Base-by-base conservation (phyloP, 2,888 invertebrate genomes). In the Zootermopsis nevadensis region DNA sequence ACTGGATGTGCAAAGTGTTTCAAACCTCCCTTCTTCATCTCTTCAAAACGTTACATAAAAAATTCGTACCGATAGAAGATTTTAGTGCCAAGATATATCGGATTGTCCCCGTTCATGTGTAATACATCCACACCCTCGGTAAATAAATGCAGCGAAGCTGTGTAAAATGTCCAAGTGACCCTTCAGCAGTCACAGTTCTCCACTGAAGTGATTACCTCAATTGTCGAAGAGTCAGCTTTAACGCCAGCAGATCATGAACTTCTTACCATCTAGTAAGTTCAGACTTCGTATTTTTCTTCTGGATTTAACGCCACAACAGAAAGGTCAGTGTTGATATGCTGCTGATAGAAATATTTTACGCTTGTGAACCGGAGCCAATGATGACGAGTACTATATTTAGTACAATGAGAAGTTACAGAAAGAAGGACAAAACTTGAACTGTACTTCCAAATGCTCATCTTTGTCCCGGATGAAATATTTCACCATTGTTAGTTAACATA, bases 1-100 rank as follows among this genome's bases (percentile, higher is more conserved):
- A 66, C 38, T 79, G 60, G 27, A 35, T 79, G 79, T 79, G 79
- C 79, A 79, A 53, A 79, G 66, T 79, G 79, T 79, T 60, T 74
- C 24, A 38, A 60, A n/a, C n/a, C 60, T 60, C 60, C 12, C 60
- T 60, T 60, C 60, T 60, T 27, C 38, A 33, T 72, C 15, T 35
- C 8, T 33, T 35, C 12, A 38, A 30, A 38, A 2, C 38, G 7
- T 35, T 74, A 38, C n/a, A 74, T 74, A 38, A 35, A 74, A 6
- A 74, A n/a, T 38, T 74, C 24, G n/a, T 38, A 1, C 38, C n/a
- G 6, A n/a, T 74, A 38, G 74, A 38, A 74, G 38, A 74, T 74
- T 38, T 33, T 74, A 74, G 74, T 74, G 74, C 42, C 74, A 74
- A 74, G 38, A 74, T 66, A 6, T n/a, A 60, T n/a, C 4, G 33